Evolutionary conservation across 2,797 vertebrate species (phyloP), one percentile per base, ranked within the genome.

Genomic region (Pelodytes ibericus): DNA sequence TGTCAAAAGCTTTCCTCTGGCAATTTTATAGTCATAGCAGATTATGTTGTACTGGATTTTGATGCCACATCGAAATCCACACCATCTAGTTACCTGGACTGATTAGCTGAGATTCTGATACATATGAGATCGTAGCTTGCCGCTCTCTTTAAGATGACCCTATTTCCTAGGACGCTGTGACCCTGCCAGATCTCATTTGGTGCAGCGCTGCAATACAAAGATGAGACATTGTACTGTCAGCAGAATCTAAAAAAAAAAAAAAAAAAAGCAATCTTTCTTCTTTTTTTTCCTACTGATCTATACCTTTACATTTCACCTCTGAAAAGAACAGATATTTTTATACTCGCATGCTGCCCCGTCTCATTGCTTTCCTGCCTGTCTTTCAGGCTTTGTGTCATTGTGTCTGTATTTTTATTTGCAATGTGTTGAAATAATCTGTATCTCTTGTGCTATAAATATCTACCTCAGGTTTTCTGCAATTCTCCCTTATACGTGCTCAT

Each of bases 171-270:
- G 67, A 62, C 60, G 24, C 31, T 4, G n/a, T 59, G 65, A 64
- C 74, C 60, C 74, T 77, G 74, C 31, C 74, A 56, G 59, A 71
- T 71, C 60, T 77, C 74, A 77, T 77, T 64, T 71, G 31, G 58
- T 64, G 47, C 26, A 61, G 41, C 25, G 60, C 36, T 70, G 51
- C 66, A 39, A 30, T 24, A 10, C 4, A 39, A 39, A 31, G 67
- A 77, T 47, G 60, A 58, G 60, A 22, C 36, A 30, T 44, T 70
- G 26, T 41, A 31, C 39, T 64, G 49, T 56, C 60, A 71, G 60
- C 31, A 77, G 33, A 71, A 47, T 64, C 49, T 56, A 71, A 53
- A 64, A 53, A 6, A 39, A 39, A 8, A n/a, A 39, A 39, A 39
- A 39, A 39, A 11, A 39, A 1, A 39, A 22, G 44, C 4, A 18